These are phyloP conservation scores for Xenopus petersii DNA, from an alignment of 2,797 vertebrate genomes.

Conservation along the genomic window DNA sequence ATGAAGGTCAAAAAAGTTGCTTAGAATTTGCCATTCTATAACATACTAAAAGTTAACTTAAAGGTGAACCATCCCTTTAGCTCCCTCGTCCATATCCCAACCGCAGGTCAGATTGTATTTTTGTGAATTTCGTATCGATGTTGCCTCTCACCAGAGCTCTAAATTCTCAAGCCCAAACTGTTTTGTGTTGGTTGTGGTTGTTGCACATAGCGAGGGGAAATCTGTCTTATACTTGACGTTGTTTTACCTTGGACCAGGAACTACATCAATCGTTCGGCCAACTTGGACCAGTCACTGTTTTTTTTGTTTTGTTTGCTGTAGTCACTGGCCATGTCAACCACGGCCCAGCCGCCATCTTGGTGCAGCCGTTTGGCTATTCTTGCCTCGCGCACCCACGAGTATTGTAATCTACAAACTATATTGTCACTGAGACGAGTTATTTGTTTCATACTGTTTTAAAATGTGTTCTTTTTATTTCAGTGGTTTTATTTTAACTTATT, in stretches of 20 bases:
- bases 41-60: too few relatives aligned
- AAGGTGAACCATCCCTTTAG: too few relatives aligned
- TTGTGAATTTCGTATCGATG: too few relatives aligned
- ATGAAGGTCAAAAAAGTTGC: too few relatives aligned
- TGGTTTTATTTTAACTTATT: constrained; percentile 41
- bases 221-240: too few relatives aligned
- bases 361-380: neutral
- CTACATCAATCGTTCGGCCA: neutral
- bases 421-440: constrained; percentile 4
- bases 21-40: too few relatives aligned
- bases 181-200: too few relatives aligned
- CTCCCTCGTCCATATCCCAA: too few relatives aligned
- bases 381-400: neutral
- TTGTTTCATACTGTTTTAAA: constrained; percentile 1
- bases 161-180: too few relatives aligned
- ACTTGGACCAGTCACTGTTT: neutral
- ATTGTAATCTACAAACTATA: neutral
- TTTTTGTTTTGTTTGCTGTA: neutral
- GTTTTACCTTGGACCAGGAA: neutral
- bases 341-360: neutral
- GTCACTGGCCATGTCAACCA: neutral
- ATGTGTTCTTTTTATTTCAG: neutral
- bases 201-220: too few relatives aligned
- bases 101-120: too few relatives aligned
- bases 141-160: too few relatives aligned